Evolutionary conservation across 2,888 invertebrate genomes (phyloP).

Genomic region (Diaperis boleti): DNA sequence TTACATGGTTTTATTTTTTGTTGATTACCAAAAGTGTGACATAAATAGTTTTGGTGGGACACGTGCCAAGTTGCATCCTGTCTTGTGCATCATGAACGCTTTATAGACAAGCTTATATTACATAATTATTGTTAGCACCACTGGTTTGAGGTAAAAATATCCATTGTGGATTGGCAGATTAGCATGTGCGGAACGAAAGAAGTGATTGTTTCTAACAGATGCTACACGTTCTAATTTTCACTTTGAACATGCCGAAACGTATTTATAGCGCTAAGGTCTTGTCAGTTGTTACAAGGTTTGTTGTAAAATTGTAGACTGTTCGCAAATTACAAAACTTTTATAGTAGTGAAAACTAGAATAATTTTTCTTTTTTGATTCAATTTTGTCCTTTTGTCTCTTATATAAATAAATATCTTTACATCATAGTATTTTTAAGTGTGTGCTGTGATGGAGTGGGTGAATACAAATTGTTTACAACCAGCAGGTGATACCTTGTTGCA

Average conservation of each 20-base stretch:
- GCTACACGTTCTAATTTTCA: conserved; percentile 36
- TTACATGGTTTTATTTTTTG: conserved; percentile 26
- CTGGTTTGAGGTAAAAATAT: conserved; percentile 4
- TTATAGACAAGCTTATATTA: conserved; percentile 2
- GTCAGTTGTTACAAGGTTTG: conserved; percentile 31
- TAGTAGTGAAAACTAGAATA: no score
- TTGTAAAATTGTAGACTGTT: conserved; percentile 8
- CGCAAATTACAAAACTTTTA: neutral
- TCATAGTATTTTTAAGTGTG: no score
- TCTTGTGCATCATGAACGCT: conserved; percentile 7
- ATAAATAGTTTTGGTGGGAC: conserved; percentile 22
- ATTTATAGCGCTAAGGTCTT: conserved; percentile 30
- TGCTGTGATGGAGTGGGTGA: no score
- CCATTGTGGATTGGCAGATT: conserved; percentile 11
- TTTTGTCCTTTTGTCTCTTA: no score
- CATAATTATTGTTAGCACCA: conserved; percentile 4
- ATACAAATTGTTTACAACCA: no score
- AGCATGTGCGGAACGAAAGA: conserved; percentile 25
- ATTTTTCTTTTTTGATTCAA: no score
- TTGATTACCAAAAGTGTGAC: conserved; percentile 3
- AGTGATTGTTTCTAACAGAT: conserved; percentile 50
- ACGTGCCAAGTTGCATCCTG: conserved; percentile 30
- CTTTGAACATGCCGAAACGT: conserved; percentile 20
- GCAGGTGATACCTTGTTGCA: no score
- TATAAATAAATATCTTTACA: no score